A percentile compares a stretch with the other conserved stretches of the same genome.
Evolutionary conservation across 2,113 vertebrate genomes (phyloP).

Genomic region (Terrapene triunguis): DNA sequence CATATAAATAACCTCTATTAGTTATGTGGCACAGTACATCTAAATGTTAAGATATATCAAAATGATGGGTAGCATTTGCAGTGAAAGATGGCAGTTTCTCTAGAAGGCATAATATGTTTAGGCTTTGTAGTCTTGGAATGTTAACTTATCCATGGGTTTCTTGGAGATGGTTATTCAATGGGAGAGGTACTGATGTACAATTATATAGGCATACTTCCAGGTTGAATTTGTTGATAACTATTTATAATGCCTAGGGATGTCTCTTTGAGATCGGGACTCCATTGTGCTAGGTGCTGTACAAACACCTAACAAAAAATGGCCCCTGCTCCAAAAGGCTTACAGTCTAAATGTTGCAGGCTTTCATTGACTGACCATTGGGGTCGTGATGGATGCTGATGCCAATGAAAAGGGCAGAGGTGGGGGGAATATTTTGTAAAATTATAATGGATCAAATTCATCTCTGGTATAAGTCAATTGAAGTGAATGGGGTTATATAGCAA

Average conservation of each 20-base stretch:
- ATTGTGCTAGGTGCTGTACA: not conserved
- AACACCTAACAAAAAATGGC: not conserved
- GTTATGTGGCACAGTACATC: constrained; percentile 23
- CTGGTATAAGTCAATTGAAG: not conserved
- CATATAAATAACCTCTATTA: constrained; percentile 47
- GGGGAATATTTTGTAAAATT: not conserved
- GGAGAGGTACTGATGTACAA: not conserved
- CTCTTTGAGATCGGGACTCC: not conserved
- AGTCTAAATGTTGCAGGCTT: not conserved
- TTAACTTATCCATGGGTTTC: constrained; percentile 52
- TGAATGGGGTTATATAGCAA: not conserved
- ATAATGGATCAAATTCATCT: not conserved
- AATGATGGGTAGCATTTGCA: constrained; percentile 26
- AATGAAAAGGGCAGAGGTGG: not conserved
- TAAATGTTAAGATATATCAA: constrained; percentile 40
- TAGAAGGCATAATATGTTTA: constrained; percentile 40
- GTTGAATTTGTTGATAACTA: not conserved
- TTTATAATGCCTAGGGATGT: not conserved
- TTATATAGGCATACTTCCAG: not conserved
- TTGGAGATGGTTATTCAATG: constrained; percentile 36
- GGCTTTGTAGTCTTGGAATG: not conserved
- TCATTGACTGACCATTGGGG: not conserved
- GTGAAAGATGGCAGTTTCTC: not conserved
- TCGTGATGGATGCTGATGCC: not conserved
- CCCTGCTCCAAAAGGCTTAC: not conserved